Evolutionary conservation across 1,140 invertebrate species (phyloP), one percentile per base, ranked within the genome.

Genomic region (Chironomus striatipennis): DNA sequence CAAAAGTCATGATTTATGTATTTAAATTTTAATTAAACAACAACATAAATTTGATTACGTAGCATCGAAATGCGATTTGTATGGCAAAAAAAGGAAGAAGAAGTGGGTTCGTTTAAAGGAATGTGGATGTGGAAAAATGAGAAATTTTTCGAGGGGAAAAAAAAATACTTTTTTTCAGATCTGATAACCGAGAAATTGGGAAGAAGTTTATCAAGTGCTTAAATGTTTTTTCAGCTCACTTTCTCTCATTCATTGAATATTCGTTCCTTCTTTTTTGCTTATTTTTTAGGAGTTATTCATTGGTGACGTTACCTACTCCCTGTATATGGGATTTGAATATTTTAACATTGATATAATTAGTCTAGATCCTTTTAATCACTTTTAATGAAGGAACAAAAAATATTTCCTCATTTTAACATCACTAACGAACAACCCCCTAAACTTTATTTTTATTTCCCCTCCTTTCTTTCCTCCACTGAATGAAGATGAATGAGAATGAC

Each of bases 21-120:
- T 70, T 57, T 70, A 70, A 70, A 70, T 70, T 70, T 70, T 70
- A 70, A 70, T 70, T 70, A 70, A 70, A 70, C 65, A 70, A 70
- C 65, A 70, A 70, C 65, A 70, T 70, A 70, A 70, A 70, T 70
- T 70, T 70, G 65, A 70, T 70, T 70, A 70, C 65, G 65, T 20
- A 70, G 65, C 65, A 70, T 70, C 18, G 17, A 70, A 70, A 70
- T 70, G 17, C 65, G 65, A 70, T 70, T 70, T 21, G n/a, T 9
- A 57, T n/a, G 12, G 47, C 47, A 34, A 34, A 34, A 34, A 34
- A 34, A 34, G n/a, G n/a, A n/a, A n/a, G n/a, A 34, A 34, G 24
- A 34, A 34, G 24, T 34, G 24, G 24, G 12, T 57, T 57, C 47
- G 4, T 57, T n/a, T 57, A 57, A 57, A 34, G 24, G 24, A 34